Conservation (phyloP, 2,797 vertebrate species). For the Falco rusticolus region DNA sequence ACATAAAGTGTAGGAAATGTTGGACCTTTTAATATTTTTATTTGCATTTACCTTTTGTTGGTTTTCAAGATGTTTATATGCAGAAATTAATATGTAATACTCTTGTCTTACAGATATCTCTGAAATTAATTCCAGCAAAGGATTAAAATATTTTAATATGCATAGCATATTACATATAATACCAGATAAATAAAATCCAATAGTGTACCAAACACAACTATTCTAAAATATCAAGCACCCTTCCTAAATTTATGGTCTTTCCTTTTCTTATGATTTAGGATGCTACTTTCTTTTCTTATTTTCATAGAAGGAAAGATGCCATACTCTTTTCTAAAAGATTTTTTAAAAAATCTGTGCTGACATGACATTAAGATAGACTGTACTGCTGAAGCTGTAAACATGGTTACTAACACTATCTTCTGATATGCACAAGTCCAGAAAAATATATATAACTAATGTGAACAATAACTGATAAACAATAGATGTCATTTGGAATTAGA, state of each 20-base stretch:
- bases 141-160: background rate
- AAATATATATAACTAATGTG: background rate
- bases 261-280: background rate
- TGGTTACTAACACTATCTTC: background rate
- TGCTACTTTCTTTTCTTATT: background rate
- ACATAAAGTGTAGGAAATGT: background rate
- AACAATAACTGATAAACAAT: background rate
- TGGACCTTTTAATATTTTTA: background rate
- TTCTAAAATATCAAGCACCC: background rate
- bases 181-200: background rate
- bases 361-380: background rate
- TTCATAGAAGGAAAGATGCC: background rate
- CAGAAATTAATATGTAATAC: background rate
- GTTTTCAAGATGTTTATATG: background rate
- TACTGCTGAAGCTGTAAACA: background rate
- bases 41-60: background rate
- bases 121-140: background rate
- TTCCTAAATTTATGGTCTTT: background rate
- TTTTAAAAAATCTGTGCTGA: background rate
- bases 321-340: background rate
- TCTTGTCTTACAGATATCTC: background rate
- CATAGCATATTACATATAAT: background rate
- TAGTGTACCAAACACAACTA: background rate
- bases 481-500: background rate
- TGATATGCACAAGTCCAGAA: background rate